Percentiles rank a stretch among this genome's conserved stretches.
Conservation (phyloP, 2,797 vertebrate species). For the Helostoma temminkii region DNA sequence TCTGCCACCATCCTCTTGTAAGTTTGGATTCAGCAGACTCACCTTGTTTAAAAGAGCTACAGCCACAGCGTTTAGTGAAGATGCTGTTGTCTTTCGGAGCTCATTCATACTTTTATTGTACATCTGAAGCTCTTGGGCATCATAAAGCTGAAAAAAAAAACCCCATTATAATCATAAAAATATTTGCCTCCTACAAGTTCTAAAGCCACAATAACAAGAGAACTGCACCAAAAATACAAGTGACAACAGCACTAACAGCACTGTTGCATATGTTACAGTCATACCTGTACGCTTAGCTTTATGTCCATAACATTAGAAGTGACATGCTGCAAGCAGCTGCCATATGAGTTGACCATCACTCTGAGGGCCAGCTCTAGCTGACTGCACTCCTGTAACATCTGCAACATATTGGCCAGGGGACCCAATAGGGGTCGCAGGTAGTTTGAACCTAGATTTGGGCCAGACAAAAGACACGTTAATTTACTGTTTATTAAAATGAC, state of each 20-base stretch:
- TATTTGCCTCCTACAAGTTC: neutral
- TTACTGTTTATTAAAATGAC: neutral
- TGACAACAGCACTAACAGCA: neutral
- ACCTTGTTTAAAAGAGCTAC: slow-evolving; percentile 77
- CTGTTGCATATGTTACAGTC: neutral
- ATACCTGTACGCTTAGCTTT: slow-evolving; percentile 85
- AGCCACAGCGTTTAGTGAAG: slow-evolving; percentile 80
- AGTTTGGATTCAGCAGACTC: slow-evolving; percentile 27
- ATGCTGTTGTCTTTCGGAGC: slow-evolving; percentile 81
- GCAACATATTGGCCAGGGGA: slow-evolving; percentile 86
- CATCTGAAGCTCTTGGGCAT: slow-evolving; percentile 74
- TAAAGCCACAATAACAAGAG: neutral
- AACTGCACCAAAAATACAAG: slow-evolving; percentile 1
- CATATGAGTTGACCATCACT: slow-evolving; percentile 85
- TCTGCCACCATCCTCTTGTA: neutral
- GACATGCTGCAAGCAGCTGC: slow-evolving; percentile 90
- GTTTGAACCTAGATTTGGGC: slow-evolving; percentile 72
- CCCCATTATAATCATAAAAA: neutral
- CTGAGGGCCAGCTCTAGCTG: slow-evolving; percentile 92
- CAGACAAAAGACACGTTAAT: neutral
- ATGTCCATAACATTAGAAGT: slow-evolving; percentile 88
- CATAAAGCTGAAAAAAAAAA: slow-evolving; percentile 82
- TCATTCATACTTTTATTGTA: slow-evolving; percentile 79
- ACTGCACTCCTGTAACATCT: slow-evolving; percentile 93
- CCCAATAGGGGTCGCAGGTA: slow-evolving; percentile 80